Evolutionary conservation across 1,140 invertebrate species (phyloP), one percentile per base, ranked within the genome.

Genomic region (Drosophila rufa): DNA sequence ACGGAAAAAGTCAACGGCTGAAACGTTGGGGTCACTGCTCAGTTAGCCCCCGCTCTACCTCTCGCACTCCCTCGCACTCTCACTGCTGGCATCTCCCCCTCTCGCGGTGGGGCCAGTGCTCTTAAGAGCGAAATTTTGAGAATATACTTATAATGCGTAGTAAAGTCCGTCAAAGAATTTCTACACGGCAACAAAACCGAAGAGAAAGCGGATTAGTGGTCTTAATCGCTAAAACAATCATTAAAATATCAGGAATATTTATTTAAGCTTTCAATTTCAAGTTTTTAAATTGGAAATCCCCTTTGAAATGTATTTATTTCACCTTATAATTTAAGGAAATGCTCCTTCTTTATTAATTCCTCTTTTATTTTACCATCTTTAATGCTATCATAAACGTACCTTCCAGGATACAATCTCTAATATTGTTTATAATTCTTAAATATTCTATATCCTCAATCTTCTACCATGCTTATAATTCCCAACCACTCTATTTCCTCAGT

Each of bases 21-120:
- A 65, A 51, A 43, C 47, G 74, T 67, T 76, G 83, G 80, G 83
- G 84, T 87, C 83, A 87, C 80, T 89, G 83, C 58, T 80, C 80
- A 55, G 80, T 75, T 74, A 46, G 48, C 60, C 57, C 56, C 64
- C 50, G 47, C 59, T 55, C 33, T 45, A 27, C n/a, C 65, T 43
- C 30, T 51, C 27, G 17, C 62, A 56, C 60, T 64, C 14, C 51
- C 60, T 36, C 46, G 43, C 48, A 27, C 68, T 43, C 68, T 27
- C 61, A 51, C 61, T 48, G 11, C 45, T 51, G 30, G 9, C 50
- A 70, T 68, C 48, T 19, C n/a, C 19, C 25, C 73, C 51, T 60
- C 59, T 45, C 45, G 40, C 47, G 36, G 12, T 2, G 7, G 51
- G 17, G 19, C 9, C 9, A 36, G 51, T 53, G 65, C 48, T 70